Percentiles rank a stretch among this genome's conserved stretches.
Conservation (phyloP, 1,140 invertebrate genomes). For the Bombus soroeensis region DNA sequence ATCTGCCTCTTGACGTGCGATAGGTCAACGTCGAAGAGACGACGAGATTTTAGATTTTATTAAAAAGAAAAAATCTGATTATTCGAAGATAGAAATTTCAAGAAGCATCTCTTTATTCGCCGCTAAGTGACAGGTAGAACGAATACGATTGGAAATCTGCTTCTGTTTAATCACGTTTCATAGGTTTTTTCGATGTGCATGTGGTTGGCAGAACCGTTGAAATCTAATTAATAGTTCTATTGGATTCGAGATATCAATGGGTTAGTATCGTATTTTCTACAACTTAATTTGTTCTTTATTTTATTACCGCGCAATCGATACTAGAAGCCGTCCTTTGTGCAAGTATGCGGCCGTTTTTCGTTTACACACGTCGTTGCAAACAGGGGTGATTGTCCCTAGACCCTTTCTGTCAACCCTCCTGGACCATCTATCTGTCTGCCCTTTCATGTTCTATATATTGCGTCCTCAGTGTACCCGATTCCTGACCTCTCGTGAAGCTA, state of each 20-base stretch:
- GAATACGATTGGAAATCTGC: not conserved
- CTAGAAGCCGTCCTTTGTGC: conserved; percentile 6
- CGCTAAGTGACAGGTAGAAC: too few species aligned
- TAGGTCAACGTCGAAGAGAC: not conserved
- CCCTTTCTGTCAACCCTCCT: conserved; percentile 65
- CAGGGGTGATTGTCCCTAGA: conserved; percentile 67
- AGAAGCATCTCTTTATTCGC: too few species aligned
- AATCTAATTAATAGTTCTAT: not conserved
- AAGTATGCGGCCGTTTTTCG: conserved; percentile 50
- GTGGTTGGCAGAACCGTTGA: not conserved
- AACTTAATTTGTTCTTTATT: conserved; percentile 32
- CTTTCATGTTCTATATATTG: conserved; percentile 61
- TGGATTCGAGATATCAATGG: conserved; percentile 1
- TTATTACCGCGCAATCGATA: conserved; percentile 36
- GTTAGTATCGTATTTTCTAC: not conserved
- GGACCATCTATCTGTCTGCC: conserved; percentile 62
- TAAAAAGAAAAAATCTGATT: too few species aligned
- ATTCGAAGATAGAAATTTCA: too few species aligned
- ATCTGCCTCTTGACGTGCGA: not conserved
- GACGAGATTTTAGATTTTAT: too few species aligned
- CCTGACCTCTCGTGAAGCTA: conserved; percentile 52
- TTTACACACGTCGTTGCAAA: conserved; percentile 59
- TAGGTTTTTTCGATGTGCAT: not conserved
- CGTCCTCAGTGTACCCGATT: conserved; percentile 55
- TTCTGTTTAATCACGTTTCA: not conserved